These are phyloP conservation scores for Odontesthes bonariensis DNA, from an alignment of 2,113 vertebrate species.

Conservation along the genomic window DNA sequence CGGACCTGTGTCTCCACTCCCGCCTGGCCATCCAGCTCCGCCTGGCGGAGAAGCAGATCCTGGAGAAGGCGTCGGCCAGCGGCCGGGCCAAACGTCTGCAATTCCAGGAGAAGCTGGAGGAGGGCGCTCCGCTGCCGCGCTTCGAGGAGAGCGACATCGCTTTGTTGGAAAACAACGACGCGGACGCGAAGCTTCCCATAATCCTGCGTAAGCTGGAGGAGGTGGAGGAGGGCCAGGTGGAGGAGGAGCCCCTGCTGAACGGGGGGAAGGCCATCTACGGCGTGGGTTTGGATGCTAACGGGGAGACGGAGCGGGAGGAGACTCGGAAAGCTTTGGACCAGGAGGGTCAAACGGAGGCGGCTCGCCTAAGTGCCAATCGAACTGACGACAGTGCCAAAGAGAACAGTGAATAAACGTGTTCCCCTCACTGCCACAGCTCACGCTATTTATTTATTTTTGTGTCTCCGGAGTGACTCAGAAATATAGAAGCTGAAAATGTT, in stretches of 20 bases:
- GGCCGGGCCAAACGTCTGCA: conserved; percentile 85
- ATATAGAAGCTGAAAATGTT: conserved; percentile 63
- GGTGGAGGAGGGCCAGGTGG: conserved; percentile 78
- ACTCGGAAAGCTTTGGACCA: conserved; percentile 39
- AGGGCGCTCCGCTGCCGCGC: conserved; percentile 83
- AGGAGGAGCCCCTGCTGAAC: conserved; percentile 79
- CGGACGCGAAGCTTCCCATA: conserved; percentile 89
- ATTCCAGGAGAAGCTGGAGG: conserved; percentile 86
- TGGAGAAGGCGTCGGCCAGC: conserved; percentile 88
- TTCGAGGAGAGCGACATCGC: conserved; percentile 90
- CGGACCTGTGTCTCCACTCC: conserved; percentile 85
- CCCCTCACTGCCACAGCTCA: conserved; percentile 51
- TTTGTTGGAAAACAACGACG: conserved; percentile 87
- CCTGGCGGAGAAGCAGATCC: conserved; percentile 95
- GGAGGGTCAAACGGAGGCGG: conserved; percentile 43
- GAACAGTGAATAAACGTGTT: conserved; percentile 74
- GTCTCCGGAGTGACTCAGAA: conserved; percentile 75
- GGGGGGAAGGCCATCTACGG: conserved; percentile 84
- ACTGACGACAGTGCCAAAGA: conserved; percentile 86
- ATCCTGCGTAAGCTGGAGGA: conserved; percentile 88
- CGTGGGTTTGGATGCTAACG: conserved; percentile 56
- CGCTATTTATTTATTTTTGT: conserved; percentile 81
- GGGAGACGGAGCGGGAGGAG: conserved; percentile 18
- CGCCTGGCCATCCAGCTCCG: conserved; percentile 90
- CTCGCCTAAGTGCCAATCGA: conserved; percentile 73